Evolutionary conservation across 2,888 invertebrate genomes (phyloP).

Genomic region (Drosophila macrospina): DNA sequence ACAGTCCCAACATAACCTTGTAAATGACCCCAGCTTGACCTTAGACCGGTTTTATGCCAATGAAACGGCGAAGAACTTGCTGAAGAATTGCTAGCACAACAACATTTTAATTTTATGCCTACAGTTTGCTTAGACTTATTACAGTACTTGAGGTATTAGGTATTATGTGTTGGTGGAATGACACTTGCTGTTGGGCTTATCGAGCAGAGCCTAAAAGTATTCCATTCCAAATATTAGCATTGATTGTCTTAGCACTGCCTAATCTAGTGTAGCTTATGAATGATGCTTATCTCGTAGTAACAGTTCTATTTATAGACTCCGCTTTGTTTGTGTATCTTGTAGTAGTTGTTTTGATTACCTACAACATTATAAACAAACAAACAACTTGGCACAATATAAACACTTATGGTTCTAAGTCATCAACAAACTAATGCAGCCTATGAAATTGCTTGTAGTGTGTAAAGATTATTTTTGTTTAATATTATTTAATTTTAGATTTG

Average conservation of each 20-base stretch:
- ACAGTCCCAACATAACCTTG: neutral
- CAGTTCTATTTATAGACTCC: constrained; percentile 1
- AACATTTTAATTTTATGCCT: neutral
- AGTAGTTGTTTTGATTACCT: constrained; percentile 4
- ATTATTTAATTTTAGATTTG: constrained; percentile 1
- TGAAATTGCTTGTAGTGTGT: neutral
- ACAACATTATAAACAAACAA: neutral
- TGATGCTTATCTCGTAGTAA: constrained; percentile 8
- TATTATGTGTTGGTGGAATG: too few species aligned
- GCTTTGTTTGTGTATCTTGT: neutral
- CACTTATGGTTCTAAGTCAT: neutral
- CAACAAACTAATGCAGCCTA: neutral
- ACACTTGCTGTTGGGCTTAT: neutral
- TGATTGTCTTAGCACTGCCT: too few species aligned
- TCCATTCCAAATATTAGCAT: neutral
- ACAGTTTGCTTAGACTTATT: neutral
- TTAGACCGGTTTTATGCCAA: constrained; percentile 5
- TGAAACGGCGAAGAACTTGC: neutral
- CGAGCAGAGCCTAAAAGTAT: constrained; percentile 29
- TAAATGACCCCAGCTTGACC: constrained; percentile 12
- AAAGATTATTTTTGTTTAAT: neutral
- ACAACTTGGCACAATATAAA: too few species aligned
- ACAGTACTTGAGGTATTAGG: too few species aligned
- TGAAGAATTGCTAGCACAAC: neutral
- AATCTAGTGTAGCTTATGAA: constrained; percentile 3